Conservation (phyloP, 1,140 invertebrate genomes). For the Scaptomyza hsui region DNA sequence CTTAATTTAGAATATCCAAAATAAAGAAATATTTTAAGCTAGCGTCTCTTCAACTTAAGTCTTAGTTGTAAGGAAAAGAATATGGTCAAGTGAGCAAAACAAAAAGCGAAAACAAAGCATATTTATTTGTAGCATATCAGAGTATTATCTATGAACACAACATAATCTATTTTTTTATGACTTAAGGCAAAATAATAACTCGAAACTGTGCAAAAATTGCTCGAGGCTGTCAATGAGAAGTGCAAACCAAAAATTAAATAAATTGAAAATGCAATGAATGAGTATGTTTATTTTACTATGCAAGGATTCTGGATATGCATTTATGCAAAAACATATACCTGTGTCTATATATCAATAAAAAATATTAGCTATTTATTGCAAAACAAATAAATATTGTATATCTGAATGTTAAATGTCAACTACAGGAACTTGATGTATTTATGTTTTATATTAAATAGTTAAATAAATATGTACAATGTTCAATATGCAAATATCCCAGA, state of each 20-base stretch:
- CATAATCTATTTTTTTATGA: conserved; percentile 32
- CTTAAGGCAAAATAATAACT: conserved; percentile 21
- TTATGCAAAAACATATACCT: conserved; percentile 7
- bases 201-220: conserved; percentile 7
- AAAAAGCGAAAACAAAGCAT: conserved; percentile 28
- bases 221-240: conserved; percentile 50
- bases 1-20: neutral
- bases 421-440: conserved; percentile 50
- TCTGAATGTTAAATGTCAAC: conserved; percentile 54
- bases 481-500: conserved; percentile 10
- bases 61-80: neutral
- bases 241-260: conserved; percentile 37
- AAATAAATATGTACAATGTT: conserved; percentile 1
- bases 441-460: conserved; percentile 9
- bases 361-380: conserved; percentile 17
- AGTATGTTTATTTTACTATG: conserved; percentile 20
- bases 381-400: conserved; percentile 39
- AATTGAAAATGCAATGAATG: neutral
- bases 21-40: neutral
- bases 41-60: neutral
- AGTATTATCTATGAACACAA: conserved; percentile 14
- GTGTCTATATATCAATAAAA: conserved; percentile 6
- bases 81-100: conserved; percentile 2
- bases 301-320: conserved; percentile 8
- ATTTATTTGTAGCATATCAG: conserved; percentile 68